Base-by-base conservation (phyloP, 1,140 invertebrate genomes). In the Zelostemma sp. region DNA sequence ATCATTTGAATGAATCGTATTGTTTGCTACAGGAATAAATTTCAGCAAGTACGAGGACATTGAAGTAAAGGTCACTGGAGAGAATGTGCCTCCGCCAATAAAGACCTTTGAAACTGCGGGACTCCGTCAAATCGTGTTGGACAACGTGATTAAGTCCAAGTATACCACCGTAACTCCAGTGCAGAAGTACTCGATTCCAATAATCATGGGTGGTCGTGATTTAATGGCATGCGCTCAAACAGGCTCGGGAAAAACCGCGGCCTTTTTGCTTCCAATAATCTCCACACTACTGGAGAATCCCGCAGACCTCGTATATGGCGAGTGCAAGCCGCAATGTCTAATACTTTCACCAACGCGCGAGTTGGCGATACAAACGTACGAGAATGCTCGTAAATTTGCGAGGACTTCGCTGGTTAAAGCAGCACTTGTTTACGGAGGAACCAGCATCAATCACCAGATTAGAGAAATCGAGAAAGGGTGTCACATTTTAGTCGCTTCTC, bases 181-280 rank as follows among this genome's bases (percentile, higher is more conserved):
- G 33, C 97, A 99, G 78, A 97, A 97, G 75, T 86, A 93, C 66
- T 90, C 95, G 0, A 91, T 98, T 45, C 96, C 97, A 0, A 92
- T 94, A 11, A 91, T 99, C 33, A 81, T 91, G 76, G 84, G 59
- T 0, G 91, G 91, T 3, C 82, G 95, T 45, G 97, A 99, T 87
- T 73, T 99, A 5, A 99, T 99, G 96, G 97, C 92, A 0, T 99
- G 97, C 82, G 97, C 97, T 0, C 97, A 99, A 84, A 99, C 97
- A 31, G 97, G 97, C 0, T 98, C 96, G 0, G 97, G 97, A 28
- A 99, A 99, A 89, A 98, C 96, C 9, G 96, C 95, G 1, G 97
- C 96, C 0, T 99, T 97, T 76, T 78, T 98, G 3, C 76, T 99
- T 14, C 97, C 97, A 0, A 96, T 98, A n/a, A 88, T 97, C 6